These are phyloP conservation scores for Agriopis leucophaearia DNA, from an alignment of 2,888 invertebrate genomes.

Conservation along the genomic window DNA sequence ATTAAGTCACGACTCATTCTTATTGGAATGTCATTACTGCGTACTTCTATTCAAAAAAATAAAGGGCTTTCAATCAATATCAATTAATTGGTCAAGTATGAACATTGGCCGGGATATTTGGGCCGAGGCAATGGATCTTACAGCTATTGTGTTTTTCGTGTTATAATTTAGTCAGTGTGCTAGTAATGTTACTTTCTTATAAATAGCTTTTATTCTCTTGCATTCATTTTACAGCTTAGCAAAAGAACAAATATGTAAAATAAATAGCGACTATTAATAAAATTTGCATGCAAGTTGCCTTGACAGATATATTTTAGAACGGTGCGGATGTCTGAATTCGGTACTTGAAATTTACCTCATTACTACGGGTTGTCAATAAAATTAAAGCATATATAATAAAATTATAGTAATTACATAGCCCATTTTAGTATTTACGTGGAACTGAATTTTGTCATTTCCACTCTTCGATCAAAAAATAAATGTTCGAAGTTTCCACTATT, in stretches of 20 bases:
- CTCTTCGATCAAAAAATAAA: too few species aligned
- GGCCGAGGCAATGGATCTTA: slow-evolving; percentile 43
- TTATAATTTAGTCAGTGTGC: slow-evolving; percentile 50
- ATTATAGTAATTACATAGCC: too few species aligned
- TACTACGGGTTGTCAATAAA: not conserved
- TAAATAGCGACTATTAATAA: slow-evolving; percentile 25
- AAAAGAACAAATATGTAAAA: slow-evolving; percentile 17
- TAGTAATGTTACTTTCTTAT: slow-evolving; percentile 30
- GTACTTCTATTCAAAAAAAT: slow-evolving; percentile 41
- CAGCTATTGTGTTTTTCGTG: slow-evolving; percentile 19
- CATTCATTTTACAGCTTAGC: slow-evolving; percentile 12
- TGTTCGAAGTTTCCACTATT: too few species aligned
- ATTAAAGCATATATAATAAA: not conserved
- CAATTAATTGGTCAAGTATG: slow-evolving; percentile 52
- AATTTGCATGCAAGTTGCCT: slow-evolving; percentile 33
- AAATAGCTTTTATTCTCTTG: slow-evolving; percentile 4
- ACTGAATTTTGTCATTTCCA: slow-evolving; percentile 1
- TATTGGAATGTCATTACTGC: slow-evolving; percentile 31
- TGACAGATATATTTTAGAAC: slow-evolving; percentile 27
- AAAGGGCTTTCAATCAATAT: slow-evolving; percentile 58
- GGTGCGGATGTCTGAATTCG: not conserved
- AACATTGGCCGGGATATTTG: slow-evolving; percentile 63
- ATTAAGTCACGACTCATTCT: slow-evolving; percentile 14
- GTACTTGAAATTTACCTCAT: not conserved
- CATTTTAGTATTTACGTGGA: slow-evolving; percentile 9